Conservation (phyloP, 1,140 invertebrate species). For the Papilio polyxenes region DNA sequence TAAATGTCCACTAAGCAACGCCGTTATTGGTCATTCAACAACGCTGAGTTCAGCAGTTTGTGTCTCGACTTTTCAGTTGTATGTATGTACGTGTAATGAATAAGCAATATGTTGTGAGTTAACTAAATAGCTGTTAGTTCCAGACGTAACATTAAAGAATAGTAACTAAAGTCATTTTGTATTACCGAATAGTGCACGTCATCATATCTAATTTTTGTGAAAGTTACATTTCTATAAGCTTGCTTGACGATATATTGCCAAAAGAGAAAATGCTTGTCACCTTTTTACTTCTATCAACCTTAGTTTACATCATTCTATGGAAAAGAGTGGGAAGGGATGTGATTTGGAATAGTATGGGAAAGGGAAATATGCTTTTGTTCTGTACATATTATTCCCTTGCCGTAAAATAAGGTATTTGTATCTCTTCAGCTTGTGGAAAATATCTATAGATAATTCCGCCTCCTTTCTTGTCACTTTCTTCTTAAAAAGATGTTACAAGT, state of each 20-base stretch:
- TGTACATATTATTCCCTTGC: too few relatives aligned
- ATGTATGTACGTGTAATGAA: not conserved
- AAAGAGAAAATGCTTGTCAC: conserved; percentile 1
- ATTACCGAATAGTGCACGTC: not conserved
- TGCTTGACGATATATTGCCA: conserved; percentile 7
- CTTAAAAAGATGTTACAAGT: too few relatives aligned
- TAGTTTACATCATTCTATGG: not conserved
- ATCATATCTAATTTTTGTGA: conserved; percentile 11
- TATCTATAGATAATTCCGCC: too few relatives aligned
- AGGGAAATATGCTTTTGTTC: too few relatives aligned
- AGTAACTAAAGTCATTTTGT: not conserved
- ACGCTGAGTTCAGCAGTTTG: not conserved
- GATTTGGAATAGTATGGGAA: too few relatives aligned
- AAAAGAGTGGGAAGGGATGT: not conserved
- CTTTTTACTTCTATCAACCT: not conserved
- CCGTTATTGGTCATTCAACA: not conserved
- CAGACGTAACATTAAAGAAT: not conserved
- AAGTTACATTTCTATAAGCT: not conserved
- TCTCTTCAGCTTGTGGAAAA: too few relatives aligned
- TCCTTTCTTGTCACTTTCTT: too few relatives aligned
- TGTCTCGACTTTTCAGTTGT: not conserved
- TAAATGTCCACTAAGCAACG: not conserved
- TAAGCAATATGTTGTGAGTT: not conserved
- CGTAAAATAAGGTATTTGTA: too few relatives aligned
- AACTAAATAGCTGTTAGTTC: not conserved